Conservation (phyloP, 2,113 vertebrate species). For the Sceloporus tristichus region DNA sequence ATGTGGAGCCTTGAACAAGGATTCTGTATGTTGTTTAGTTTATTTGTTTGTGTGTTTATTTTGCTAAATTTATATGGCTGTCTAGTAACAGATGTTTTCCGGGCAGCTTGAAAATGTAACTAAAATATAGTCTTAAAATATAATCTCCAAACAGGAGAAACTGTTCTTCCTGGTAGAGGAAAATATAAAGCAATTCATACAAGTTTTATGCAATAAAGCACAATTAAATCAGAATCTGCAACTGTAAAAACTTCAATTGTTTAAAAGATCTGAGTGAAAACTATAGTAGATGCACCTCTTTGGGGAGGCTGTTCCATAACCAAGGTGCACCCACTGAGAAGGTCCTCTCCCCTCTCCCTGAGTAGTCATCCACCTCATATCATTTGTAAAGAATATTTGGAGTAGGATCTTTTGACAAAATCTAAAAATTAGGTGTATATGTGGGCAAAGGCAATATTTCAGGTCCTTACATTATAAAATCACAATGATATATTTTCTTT, state of each 20-base stretch:
- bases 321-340: not conserved
- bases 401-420: not conserved
- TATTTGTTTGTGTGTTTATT: not conserved
- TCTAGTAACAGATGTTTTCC: not conserved
- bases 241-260: not conserved
- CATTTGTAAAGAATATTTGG: not conserved
- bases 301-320: not conserved
- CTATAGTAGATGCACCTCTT: not conserved
- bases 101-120: not conserved
- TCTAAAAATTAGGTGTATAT: not conserved
- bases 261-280: not conserved
- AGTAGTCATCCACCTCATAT: not conserved
- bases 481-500: not conserved
- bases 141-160: not conserved
- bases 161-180: not conserved
- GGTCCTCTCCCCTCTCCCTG: too few species aligned
- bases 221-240: not conserved
- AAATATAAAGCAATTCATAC: not conserved
- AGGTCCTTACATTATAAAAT: not conserved
- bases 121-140: not conserved
- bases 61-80: not conserved
- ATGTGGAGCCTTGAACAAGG: not conserved
- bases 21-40: not conserved
- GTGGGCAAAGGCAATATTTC: not conserved
- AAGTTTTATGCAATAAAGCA: not conserved